A percentile compares a stretch with the other conserved stretches of the same genome.
Conservation (phyloP, 2,113 vertebrate species). For the Bujurquina vittata region DNA sequence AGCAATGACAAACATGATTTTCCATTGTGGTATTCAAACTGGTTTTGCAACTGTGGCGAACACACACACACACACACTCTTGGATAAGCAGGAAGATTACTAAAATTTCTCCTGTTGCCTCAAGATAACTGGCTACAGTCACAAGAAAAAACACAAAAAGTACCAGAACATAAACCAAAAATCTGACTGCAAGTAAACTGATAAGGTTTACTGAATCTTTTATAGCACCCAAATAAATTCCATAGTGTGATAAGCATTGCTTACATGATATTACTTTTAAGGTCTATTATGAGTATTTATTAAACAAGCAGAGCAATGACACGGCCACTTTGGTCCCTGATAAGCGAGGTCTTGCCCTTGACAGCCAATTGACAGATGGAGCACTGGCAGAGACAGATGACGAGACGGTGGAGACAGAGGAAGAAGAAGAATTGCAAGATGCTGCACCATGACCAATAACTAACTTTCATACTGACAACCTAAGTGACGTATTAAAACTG, state of each 20-base stretch:
- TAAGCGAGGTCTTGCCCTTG: not conserved
- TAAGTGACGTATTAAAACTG: not conserved
- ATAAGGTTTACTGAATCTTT: not conserved
- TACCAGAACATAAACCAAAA: not conserved
- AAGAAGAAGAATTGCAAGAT: not conserved
- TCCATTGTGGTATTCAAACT: slow-evolving; percentile 57
- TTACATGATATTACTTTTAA: too few relatives aligned
- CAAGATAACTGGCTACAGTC: not conserved
- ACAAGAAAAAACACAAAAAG: not conserved
- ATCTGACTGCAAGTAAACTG: not conserved
- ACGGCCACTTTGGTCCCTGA: not conserved
- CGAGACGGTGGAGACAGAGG: not conserved
- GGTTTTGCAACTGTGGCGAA: slow-evolving; percentile 12
- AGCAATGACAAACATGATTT: slow-evolving; percentile 54
- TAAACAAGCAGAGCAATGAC: slow-evolving; percentile 1
- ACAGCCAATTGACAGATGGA: slow-evolving; percentile 50
- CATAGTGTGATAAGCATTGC: not conserved
- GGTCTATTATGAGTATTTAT: too few relatives aligned
- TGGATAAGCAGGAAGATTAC: not conserved
- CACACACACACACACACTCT: not conserved
- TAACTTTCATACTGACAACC: not conserved
- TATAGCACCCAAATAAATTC: not conserved
- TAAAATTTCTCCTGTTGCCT: not conserved
- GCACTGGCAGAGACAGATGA: slow-evolving; percentile 31
- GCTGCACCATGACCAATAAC: not conserved